These are phyloP conservation scores for Pteropus rufus DNA, from an alignment of 2,797 vertebrate genomes.

Conservation along the genomic window DNA sequence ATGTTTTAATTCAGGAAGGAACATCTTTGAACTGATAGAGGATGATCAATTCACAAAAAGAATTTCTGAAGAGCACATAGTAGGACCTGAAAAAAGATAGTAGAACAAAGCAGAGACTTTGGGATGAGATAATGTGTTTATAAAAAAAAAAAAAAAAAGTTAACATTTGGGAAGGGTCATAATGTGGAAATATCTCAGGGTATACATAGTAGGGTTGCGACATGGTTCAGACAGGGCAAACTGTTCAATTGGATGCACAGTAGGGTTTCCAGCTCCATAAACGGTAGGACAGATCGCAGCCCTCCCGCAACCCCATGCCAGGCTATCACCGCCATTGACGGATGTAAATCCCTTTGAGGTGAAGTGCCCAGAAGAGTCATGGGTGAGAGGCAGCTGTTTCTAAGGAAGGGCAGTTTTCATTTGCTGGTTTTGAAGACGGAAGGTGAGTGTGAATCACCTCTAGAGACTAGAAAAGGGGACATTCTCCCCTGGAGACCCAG, in stretches of 20 bases:
- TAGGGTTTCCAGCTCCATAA: not conserved
- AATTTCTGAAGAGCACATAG: not conserved
- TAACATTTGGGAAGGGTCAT: not conserved
- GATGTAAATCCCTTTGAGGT: not conserved
- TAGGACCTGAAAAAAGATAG: not conserved
- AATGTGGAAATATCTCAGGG: not conserved
- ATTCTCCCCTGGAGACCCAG: no score
- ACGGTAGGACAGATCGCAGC: not conserved
- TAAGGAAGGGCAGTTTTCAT: no score
- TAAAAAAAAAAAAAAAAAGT: not conserved
- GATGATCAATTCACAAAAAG: not conserved
- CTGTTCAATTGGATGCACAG: not conserved
- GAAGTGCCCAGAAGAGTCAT: not conserved
- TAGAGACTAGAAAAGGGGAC: no score
- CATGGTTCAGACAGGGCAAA: not conserved
- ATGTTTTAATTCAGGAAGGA: not conserved
- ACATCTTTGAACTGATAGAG: not conserved
- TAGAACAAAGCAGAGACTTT: not conserved
- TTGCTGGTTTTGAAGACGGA: no score
- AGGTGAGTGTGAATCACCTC: no score
- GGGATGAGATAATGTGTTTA: not conserved
- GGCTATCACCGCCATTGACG: no score
- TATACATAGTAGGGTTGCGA: no score
- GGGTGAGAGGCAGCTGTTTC: no score
- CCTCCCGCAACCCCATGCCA: not conserved